A percentile compares a stretch with the other conserved stretches of the same genome.
These are phyloP conservation scores for Calosoma granatense DNA, from an alignment of 1,140 invertebrate species.

Conservation along the genomic window DNA sequence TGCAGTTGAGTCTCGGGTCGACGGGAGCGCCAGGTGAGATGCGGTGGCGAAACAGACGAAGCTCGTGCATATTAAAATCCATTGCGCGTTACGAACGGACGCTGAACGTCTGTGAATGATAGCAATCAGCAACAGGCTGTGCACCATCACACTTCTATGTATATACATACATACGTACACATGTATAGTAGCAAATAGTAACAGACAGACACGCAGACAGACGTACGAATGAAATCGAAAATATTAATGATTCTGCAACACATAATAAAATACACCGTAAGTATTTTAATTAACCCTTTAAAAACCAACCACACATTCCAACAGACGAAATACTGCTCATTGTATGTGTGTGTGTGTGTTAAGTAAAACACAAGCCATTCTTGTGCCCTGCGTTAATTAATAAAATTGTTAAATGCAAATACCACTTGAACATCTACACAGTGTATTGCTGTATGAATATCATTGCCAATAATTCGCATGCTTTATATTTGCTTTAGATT, in stretches of 20 bases:
- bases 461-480: background rate
- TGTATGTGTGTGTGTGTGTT: too few species aligned
- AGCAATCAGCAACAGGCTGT: background rate
- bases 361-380: background rate
- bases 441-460: too few species aligned
- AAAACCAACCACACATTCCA: too few species aligned
- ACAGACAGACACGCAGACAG: too few species aligned
- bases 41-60: background rate
- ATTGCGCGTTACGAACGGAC: background rate
- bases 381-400: background rate
- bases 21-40: conserved; percentile 1
- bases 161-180: too few species aligned
- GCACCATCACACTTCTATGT: too few species aligned
- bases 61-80: background rate
- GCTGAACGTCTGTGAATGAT: background rate
- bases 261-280: too few species aligned
- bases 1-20: background rate
- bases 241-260: too few species aligned
- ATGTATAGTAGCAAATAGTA: too few species aligned
- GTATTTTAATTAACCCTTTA: too few species aligned
- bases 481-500: background rate
- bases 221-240: too few species aligned
- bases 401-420: conserved; percentile 1
- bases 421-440: background rate
- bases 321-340: too few species aligned